These are phyloP conservation scores for Augochlora pura DNA, from an alignment of 1,140 invertebrate genomes.

Conservation along the genomic window DNA sequence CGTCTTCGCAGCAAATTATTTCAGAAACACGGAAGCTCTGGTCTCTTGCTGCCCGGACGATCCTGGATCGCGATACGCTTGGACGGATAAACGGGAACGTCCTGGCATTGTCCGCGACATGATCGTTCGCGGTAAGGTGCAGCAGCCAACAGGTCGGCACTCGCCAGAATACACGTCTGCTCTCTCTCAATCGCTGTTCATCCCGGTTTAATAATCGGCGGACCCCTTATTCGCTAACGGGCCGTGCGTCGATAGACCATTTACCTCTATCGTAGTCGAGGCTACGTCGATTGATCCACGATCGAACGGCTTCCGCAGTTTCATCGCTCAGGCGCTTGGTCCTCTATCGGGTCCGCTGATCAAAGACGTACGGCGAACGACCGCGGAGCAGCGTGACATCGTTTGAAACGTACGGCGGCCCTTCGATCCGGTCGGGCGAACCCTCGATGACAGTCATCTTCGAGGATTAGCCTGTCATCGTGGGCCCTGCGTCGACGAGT, in stretches of 20 bases:
- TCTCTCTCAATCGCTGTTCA: neutral
- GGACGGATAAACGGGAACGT: neutral
- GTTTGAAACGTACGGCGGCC: constrained; percentile 27
- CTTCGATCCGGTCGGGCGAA: constrained; percentile 39
- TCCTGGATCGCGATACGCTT: too few species aligned
- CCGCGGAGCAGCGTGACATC: neutral
- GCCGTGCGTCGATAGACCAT: too few species aligned
- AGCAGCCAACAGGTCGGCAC: neutral
- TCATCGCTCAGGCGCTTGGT: neutral
- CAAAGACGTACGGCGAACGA: neutral
- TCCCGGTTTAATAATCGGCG: neutral
- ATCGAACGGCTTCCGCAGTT: neutral
- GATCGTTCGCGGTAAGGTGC: neutral
- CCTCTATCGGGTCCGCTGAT: neutral
- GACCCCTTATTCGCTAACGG: neutral
- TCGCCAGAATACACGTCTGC: too few species aligned
- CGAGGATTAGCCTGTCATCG: constrained; percentile 15
- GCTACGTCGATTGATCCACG: neutral
- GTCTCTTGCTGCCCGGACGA: too few species aligned
- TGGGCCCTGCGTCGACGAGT: neutral
- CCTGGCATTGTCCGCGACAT: neutral
- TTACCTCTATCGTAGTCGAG: neutral
- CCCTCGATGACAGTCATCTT: constrained; percentile 43
- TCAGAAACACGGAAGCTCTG: neutral
- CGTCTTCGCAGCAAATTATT: neutral